Evolutionary conservation across 1,140 invertebrate genomes (phyloP), one percentile per base, ranked within the genome.

Genomic region (Zaprionus tsacasi): DNA sequence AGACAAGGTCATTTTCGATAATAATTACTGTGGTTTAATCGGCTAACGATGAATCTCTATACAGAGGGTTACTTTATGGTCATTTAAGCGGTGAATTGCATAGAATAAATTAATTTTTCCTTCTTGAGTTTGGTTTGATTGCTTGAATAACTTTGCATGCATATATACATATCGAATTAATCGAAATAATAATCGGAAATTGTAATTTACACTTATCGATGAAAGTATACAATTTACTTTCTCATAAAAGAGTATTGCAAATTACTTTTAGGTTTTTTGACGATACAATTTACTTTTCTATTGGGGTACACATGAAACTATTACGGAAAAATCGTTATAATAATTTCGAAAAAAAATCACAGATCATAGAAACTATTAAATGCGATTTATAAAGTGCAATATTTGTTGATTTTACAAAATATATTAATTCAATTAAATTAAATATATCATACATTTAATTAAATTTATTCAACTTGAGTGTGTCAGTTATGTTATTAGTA

Each of bases 211-310:
- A 2, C 4, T 33, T 33, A 21, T 21, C 2, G n/a, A 45, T 2
- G 15, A 15, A 15, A 15, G 15, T 45, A 45, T 40, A 45, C 2
- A 43, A 6, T 7, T 43, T 43, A 43, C 7, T 43, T 43, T 15
- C n/a, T 0, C 6, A 3, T 0, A 15, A 5, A 15, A 15, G 2
- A 3, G 13, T 0, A 1, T 2, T 15, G n/a, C n/a, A 43, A 8
- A 43, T 43, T 13, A 43, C n/a, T 8, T 43, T 43, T 15, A 43
- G 0, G 6, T 8, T 15, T 15, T n/a, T 13, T n/a, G 5, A 1
- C 1, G 12, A 40, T 40, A 0, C 3, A 6, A 0, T 40, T 40
- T 40, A 3, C 38, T 40, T n/a, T 35, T 2, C 21, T 21, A 1
- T 8, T 8, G 6, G 33, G 33, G 0, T 35, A 35, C 4, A 30